phyloP scores from a whole-genome alignment of 2,113 vertebrate genomes.

The Neomonachus schauinslandi region DNA sequence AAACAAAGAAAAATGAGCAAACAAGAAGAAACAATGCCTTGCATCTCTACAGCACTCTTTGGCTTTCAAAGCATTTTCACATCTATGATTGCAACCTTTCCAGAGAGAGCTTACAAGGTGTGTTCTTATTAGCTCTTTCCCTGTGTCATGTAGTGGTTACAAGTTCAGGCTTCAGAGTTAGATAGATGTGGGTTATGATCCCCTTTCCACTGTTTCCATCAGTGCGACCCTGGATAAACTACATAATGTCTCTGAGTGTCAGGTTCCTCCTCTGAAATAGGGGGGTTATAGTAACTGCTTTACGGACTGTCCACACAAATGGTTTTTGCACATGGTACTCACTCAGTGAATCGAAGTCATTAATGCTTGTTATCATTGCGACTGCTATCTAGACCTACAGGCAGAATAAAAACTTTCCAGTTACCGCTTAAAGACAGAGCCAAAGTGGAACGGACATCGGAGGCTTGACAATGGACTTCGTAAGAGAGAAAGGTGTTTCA shows the following conservation, averaged over 20 bases:
- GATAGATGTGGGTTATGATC: not conserved
- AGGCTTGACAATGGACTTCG: not conserved
- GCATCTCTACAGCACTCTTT: not conserved
- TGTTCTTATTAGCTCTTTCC: not conserved
- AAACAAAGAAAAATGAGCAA: conserved; percentile 62
- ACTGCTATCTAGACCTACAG: not conserved
- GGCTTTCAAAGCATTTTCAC: not conserved
- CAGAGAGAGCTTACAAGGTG: not conserved
- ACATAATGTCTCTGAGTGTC: not conserved
- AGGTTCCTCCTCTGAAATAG: not conserved
- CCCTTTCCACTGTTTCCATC: not conserved
- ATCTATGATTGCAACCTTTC: not conserved
- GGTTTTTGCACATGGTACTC: accelerated
- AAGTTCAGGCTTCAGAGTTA: not conserved
- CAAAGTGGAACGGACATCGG: not conserved
- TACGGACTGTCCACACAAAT: not conserved
- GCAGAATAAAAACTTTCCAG: not conserved
- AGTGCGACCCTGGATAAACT: not conserved
- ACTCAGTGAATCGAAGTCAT: not conserved
- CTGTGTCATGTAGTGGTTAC: not conserved
- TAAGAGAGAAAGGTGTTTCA: not conserved
- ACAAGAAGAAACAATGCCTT: conserved; percentile 27
- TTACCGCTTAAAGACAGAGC: not conserved
- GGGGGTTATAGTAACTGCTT: not conserved
- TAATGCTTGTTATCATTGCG: not conserved